Percentiles rank a stretch among this genome's conserved stretches.
Evolutionary conservation across 1,140 invertebrate genomes (phyloP).

Genomic region (Brachionus sp.): DNA sequence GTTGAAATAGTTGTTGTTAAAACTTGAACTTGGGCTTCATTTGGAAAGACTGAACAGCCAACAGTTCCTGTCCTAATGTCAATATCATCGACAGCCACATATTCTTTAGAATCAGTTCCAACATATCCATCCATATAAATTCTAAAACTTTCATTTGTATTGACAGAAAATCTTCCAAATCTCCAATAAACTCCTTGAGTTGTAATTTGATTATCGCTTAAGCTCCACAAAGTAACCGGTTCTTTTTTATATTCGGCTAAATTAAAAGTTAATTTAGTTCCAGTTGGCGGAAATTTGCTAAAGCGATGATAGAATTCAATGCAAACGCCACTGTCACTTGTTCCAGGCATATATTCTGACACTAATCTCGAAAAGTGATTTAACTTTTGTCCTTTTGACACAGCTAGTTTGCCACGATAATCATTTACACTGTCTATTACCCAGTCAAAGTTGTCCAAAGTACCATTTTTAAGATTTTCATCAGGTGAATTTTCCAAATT

Average conservation of each 20-base stretch:
- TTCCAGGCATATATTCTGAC: not conserved
- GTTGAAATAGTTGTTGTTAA: not conserved
- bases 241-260: not conserved
- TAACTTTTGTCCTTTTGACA: slow-evolving; percentile 3
- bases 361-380: not conserved
- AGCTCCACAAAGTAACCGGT: not conserved
- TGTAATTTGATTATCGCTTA: not conserved
- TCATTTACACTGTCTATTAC: not conserved
- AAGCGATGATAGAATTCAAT: slow-evolving; percentile 51
- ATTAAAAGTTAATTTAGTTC: not conserved
- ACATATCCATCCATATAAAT: slow-evolving; percentile 17
- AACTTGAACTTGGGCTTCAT: not conserved
- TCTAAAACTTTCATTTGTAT: slow-evolving; percentile 14
- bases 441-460: slow-evolving; percentile 17
- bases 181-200: not conserved
- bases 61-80: not conserved
- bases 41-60: not conserved
- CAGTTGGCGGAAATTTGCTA: not conserved
- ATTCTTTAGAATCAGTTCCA: slow-evolving; percentile 15
- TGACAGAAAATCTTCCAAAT: slow-evolving; percentile 13
- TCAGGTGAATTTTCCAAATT: not conserved
- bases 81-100: not conserved
- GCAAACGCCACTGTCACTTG: slow-evolving; percentile 22
- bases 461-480: slow-evolving; percentile 3
- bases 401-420: not conserved